These are phyloP conservation scores for Chlorodrepanis virens DNA, from an alignment of 2,113 vertebrate species.

Conservation along the genomic window DNA sequence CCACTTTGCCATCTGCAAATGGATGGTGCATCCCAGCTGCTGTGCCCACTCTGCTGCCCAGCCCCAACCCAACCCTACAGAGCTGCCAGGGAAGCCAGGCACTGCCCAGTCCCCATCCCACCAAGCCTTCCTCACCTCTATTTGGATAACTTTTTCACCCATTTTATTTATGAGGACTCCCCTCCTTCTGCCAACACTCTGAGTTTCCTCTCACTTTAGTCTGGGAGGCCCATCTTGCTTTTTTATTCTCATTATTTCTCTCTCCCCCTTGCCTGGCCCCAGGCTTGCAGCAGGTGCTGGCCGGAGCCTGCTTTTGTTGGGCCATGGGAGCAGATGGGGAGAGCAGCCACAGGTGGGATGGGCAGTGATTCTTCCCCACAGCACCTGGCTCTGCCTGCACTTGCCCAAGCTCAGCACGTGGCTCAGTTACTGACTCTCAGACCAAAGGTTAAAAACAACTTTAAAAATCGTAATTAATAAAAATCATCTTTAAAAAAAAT, in stretches of 20 bases:
- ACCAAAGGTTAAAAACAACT: neutral
- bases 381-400: neutral
- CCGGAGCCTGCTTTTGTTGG: neutral
- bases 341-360: neutral
- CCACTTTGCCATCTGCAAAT: neutral
- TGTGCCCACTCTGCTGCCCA: neutral
- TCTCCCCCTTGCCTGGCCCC: conserved; percentile 28
- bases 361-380: neutral
- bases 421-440: neutral
- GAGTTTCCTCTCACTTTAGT: neutral
- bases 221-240: neutral
- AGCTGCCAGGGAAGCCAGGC: neutral
- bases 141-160: conserved; percentile 68
- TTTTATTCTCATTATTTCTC: neutral
- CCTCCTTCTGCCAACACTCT: conserved; percentile 44
- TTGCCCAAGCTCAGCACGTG: rapidly evolving
- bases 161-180: conserved; percentile 7
- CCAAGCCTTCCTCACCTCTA: neutral
- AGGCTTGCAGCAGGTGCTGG: neutral
- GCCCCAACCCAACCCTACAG: neutral
- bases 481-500: neutral
- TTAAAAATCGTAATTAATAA: neutral
- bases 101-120: neutral
- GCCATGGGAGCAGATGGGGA: neutral
- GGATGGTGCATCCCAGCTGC: rapidly evolving